Evolutionary conservation across 2,888 invertebrate genomes (phyloP), one percentile per base, ranked within the genome.

Genomic region (Philhelius pedissequus): DNA sequence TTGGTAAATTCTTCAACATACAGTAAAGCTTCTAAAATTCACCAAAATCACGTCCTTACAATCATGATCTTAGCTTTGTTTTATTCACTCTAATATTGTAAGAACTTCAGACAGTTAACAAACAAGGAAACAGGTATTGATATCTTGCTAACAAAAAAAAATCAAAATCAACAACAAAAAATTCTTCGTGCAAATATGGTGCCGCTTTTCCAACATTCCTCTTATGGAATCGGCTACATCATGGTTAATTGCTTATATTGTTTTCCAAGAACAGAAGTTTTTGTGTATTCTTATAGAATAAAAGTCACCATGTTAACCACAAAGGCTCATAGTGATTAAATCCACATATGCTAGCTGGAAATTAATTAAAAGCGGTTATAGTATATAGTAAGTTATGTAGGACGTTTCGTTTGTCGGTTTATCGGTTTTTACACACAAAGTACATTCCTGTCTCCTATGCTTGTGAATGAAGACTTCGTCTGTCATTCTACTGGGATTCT

Each of bases 281-380:
- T n/a, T 50, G 62, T 73, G 45, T 66, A n/a, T 56, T 43, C 15
- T 40, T 77, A 32, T 15, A 54, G n/a, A 56, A n/a, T 4, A 38
- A 64, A 64, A 32, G 0, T 4, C 32, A 48, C 13, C 22, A n/a
- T 22, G n/a, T n/a, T 50, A 70, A 48, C 66, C 60, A 58, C 54
- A 69, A 71, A 56, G n/a, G 50, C 38, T 25, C 40, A 20, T 35
- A 15, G 48, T 27, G 48, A 75, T 66, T 66, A 45, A 48, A 70
- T 73, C 74, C 54, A 43, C 48, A 45, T 56, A 71, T n/a, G n/a
- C 75, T 80, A 52, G 75, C 54, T 62, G 70, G 56, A 80, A 84
- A 84, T 76, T 76, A 84, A 80, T 80, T 80, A 80, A 76, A 58
- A 68, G 32, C 66, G n/a, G 52, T 20, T 38, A 22, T 35, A 25